These are phyloP conservation scores for Lochmaea crataegi DNA, from an alignment of 2,888 invertebrate genomes.

Conservation along the genomic window DNA sequence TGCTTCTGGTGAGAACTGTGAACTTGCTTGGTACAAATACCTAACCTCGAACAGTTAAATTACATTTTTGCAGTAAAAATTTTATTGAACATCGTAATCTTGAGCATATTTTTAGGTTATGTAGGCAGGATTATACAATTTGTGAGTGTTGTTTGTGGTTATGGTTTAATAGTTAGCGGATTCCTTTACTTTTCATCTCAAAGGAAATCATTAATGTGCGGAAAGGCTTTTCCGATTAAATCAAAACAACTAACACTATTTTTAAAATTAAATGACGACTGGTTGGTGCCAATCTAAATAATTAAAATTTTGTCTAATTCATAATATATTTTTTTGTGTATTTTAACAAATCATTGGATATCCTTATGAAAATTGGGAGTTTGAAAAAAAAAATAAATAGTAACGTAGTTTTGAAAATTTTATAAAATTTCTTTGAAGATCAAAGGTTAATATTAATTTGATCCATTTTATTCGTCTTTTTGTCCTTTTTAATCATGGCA, in stretches of 20 bases:
- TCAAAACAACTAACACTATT: constrained; percentile 18
- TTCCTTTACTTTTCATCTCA: background rate
- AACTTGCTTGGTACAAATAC: too few species aligned
- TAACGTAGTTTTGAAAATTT: background rate
- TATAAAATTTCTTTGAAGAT: background rate
- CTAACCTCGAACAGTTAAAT: too few species aligned
- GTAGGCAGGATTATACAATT: background rate
- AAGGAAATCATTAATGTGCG: constrained; percentile 11
- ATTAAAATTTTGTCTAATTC: constrained; percentile 20
- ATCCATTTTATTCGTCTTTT: too few species aligned
- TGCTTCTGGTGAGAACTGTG: too few species aligned
- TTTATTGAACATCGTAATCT: background rate
- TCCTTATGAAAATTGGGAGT: too few species aligned
- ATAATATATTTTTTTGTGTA: constrained; percentile 24
- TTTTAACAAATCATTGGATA: background rate
- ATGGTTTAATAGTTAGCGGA: background rate
- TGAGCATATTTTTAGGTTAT: background rate
- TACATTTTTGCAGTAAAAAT: too few species aligned
- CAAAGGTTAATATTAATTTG: background rate
- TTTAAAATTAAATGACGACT: constrained; percentile 15
- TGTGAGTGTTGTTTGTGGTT: background rate
- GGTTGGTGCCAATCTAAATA: constrained; percentile 15
- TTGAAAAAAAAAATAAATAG: background rate
- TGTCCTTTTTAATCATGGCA: too few species aligned
- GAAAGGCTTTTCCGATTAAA: constrained; percentile 7